phyloP scores from a whole-genome alignment of 2,888 invertebrate species.

The Tetranychus piercei region DNA sequence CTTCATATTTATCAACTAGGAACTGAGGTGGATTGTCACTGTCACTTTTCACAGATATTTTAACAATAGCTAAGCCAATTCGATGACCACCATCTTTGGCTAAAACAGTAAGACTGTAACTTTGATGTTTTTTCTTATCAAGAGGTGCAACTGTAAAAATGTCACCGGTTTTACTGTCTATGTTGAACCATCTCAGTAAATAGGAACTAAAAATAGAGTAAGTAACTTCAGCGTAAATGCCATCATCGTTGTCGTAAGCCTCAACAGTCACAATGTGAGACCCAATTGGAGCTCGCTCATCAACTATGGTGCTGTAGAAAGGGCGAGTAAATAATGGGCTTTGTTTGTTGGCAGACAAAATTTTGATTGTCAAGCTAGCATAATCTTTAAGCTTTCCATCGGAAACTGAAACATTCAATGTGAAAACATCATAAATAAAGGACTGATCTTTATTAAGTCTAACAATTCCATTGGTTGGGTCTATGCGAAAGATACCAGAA shows the following conservation, averaged over 20 bases:
- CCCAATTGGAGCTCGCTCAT: constrained; percentile 57
- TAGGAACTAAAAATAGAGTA: neutral
- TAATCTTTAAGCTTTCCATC: neutral
- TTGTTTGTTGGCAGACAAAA: neutral
- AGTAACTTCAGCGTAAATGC: neutral
- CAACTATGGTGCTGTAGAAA: constrained; percentile 61
- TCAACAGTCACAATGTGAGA: constrained; percentile 52
- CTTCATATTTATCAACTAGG: constrained; percentile 63
- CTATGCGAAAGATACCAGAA: neutral
- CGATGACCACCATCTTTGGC: neutral
- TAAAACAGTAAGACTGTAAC: neutral
- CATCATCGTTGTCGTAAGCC: constrained; percentile 35
- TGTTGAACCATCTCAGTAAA: constrained; percentile 21
- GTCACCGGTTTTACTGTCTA: constrained; percentile 39
- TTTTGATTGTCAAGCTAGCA: neutral
- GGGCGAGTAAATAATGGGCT: constrained; percentile 35
- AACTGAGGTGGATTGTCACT: constrained; percentile 87
- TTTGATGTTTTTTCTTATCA: constrained; percentile 37
- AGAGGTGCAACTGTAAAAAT: constrained; percentile 60
- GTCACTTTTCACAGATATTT: constrained; percentile 55
- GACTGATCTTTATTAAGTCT: neutral
- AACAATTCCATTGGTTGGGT: neutral
- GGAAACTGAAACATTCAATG: neutral
- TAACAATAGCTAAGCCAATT: constrained; percentile 35
- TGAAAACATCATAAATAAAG: neutral